A percentile compares a stretch with the other conserved stretches of the same genome.
Evolutionary conservation across 1,140 invertebrate genomes (phyloP).

Genomic region (Delia radicum): DNA sequence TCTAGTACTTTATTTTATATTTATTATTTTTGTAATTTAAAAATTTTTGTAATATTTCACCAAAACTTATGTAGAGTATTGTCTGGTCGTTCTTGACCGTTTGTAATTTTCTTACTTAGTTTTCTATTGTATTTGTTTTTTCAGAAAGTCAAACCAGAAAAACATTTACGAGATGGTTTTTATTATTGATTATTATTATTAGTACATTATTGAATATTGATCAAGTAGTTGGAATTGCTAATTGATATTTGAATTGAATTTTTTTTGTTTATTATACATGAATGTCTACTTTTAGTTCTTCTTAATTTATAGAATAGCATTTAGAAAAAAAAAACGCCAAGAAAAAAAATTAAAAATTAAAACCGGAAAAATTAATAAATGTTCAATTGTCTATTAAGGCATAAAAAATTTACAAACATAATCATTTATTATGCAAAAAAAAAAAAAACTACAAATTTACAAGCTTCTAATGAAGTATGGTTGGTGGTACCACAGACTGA

Average conservation of each 20-base stretch:
- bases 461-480: background rate
- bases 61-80: no score
- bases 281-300: no score
- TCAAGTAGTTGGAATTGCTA: conserved; percentile 23
- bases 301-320: background rate
- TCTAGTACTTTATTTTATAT: no score
- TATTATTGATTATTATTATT: conserved; percentile 24
- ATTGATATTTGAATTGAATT: conserved; percentile 22
- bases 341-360: conserved; percentile 10
- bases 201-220: conserved; percentile 22
- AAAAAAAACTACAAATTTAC: background rate
- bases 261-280: background rate
- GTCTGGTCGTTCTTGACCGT: no score
- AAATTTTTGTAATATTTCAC: no score
- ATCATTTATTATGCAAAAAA: conserved; percentile 53
- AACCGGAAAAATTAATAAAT: conserved; percentile 55
- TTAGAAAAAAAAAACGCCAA: background rate
- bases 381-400: conserved; percentile 54
- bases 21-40: no score
- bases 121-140: background rate
- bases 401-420: conserved; percentile 33
- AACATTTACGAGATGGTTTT: background rate
- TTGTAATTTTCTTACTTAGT: no score
- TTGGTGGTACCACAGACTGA: background rate
- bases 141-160: background rate